Conservation (phyloP, 2,113 vertebrate species). For the Callospermophilus lateralis region DNA sequence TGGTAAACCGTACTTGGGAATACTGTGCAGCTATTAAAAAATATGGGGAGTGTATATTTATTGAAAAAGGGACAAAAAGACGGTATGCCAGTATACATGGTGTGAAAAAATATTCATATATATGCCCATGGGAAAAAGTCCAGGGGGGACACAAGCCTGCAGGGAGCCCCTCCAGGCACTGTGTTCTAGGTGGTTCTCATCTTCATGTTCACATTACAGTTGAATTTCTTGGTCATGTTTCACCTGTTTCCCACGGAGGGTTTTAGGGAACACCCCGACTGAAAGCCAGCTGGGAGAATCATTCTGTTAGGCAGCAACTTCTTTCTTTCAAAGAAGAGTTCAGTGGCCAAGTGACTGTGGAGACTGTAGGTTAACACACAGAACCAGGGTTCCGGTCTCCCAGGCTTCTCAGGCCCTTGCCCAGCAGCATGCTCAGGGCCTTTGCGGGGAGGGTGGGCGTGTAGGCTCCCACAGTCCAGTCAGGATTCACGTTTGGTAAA, state of each 20-base stretch:
- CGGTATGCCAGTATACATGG: background rate
- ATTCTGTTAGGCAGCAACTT: no score
- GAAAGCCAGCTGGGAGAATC: accelerated
- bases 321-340: background rate
- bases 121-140: background rate
- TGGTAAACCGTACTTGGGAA: background rate
- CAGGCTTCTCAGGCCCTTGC: background rate
- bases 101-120: background rate
- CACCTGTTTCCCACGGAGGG: background rate
- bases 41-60: background rate
- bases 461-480: background rate
- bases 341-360: no score
- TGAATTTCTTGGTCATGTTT: background rate
- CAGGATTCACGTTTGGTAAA: background rate
- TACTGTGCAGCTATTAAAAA: background rate
- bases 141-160: background rate
- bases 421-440: background rate
- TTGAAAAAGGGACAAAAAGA: background rate
- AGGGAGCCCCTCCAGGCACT: background rate
- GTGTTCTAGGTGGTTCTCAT: background rate
- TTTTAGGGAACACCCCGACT: background rate
- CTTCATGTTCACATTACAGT: background rate
- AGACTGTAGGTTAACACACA: background rate
- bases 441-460: background rate
- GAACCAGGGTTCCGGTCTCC: background rate